Evolutionary conservation across 2,113 vertebrate genomes (phyloP), one percentile per base, ranked within the genome.

Genomic region (Tympanuchus pallidicinctus): DNA sequence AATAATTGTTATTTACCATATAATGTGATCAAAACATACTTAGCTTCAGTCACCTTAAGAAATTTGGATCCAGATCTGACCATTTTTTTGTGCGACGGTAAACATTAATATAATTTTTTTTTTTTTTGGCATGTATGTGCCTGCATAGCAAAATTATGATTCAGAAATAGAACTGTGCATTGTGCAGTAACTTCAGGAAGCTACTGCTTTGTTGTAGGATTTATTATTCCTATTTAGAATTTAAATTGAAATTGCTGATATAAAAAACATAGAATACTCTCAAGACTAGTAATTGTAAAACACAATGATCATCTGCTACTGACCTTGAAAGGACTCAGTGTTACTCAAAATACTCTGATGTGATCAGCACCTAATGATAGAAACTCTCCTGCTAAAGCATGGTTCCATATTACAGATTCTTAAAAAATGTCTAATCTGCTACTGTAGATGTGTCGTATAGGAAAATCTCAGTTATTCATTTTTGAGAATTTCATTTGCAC

Each of bases 171-270:
- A 74, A 34, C 5, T 6, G 1, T 81, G 5, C 43, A 7, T 71
- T 82, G 52, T 95, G 22, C 72, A 71, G 72, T 93, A 89, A 60
- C 80, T 91, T 94, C 54, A 36, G 30, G 50, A 94, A 88, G 24
- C 50, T 84, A 61, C 59, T 94, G 43, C 90, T 91, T 96, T 95
- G 9, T 92, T 94, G 21, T 64, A 56, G 47, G 22, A 57, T 81
- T 92, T 73, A 54, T 89, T 90, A 82, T 90, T 96, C 32, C 20
- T 72, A 56, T 92, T 87, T 95, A 75, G 75, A 80, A 89, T 69
- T 84, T 34, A 88, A 94, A 95, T 54, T 87, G 42, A 43, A 92
- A 81, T 73, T 43, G 61, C 27, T 85, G 52, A 83, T 96, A 40
- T 56, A 88, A 78, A 42, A 89, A 91, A 95, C 65, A 7, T 32